Conservation (phyloP, 2,113 vertebrate genomes). For the Elephantulus edwardii region DNA sequence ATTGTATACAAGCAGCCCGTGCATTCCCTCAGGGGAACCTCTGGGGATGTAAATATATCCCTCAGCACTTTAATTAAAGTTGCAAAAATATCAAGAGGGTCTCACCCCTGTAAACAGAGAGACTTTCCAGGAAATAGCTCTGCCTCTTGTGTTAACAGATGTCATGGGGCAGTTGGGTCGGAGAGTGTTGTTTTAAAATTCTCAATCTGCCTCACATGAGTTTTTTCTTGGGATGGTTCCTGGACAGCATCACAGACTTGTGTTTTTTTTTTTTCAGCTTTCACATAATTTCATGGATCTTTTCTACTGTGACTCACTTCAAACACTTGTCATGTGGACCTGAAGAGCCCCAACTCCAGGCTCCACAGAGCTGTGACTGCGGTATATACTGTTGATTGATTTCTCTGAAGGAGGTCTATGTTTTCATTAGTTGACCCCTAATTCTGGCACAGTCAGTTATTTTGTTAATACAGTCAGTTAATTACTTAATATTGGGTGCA, state of each 20-base stretch:
- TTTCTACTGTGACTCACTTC: not conserved
- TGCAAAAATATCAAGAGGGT: conserved; percentile 63
- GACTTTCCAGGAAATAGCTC: conserved; percentile 70
- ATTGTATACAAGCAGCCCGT: conserved; percentile 8
- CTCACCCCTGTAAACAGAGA: conserved; percentile 61
- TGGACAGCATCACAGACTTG: conserved; percentile 56
- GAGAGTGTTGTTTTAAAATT: conserved; percentile 72
- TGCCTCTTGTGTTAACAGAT: conserved; percentile 71
- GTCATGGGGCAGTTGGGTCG: conserved; percentile 47
- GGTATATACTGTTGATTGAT: not conserved
- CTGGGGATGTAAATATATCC: not conserved
- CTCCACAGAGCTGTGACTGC: not conserved
- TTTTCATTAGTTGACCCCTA: not conserved
- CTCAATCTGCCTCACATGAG: conserved; percentile 35
- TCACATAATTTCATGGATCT: conserved; percentile 42
- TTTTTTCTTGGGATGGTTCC: conserved; percentile 58
- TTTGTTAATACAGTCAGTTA: too few relatives aligned
- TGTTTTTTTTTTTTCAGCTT: conserved; percentile 31
- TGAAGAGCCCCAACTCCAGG: not conserved
- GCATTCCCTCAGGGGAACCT: not conserved
- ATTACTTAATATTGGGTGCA: not conserved
- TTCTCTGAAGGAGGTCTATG: not conserved
- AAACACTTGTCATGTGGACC: not conserved
- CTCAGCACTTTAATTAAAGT: conserved; percentile 61
- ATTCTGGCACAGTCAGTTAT: not conserved